Percentiles rank a stretch among this genome's conserved stretches.
These are phyloP conservation scores for Drosophila navojoa DNA, from an alignment of 1,140 invertebrate species.

Conservation along the genomic window DNA sequence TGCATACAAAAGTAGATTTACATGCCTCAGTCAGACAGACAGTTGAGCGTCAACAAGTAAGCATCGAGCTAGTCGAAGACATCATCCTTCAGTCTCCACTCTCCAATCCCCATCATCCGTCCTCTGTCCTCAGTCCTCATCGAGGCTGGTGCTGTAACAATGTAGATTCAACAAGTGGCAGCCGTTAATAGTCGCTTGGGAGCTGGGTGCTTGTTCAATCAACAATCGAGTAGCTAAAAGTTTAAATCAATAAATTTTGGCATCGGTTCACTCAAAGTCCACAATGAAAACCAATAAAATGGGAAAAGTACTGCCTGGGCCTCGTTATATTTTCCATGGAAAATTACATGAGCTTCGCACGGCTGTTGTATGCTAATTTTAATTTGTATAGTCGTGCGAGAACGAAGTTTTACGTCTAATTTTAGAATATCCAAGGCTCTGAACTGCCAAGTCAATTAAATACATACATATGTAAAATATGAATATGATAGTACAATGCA, in stretches of 20 bases:
- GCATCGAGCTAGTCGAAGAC: not conserved
- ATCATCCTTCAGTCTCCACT: too few relatives aligned
- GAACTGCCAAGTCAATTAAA: constrained; percentile 6
- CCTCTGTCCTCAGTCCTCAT: not conserved
- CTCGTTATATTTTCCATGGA: constrained; percentile 73
- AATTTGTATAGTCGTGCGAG: constrained; percentile 74
- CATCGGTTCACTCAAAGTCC: constrained; percentile 42
- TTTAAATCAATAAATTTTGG: constrained; percentile 79
- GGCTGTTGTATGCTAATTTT: constrained; percentile 70
- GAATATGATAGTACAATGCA: not conserved
- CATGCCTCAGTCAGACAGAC: constrained; percentile 48
- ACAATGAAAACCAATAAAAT: constrained; percentile 22
- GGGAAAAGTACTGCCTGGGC: constrained; percentile 31
- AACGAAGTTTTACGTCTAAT: constrained; percentile 44
- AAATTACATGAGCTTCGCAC: constrained; percentile 66
- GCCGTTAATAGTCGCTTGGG: constrained; percentile 68
- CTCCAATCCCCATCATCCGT: not conserved
- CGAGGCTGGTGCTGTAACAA: constrained; percentile 60
- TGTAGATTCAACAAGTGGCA: constrained; percentile 54
- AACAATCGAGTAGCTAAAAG: constrained; percentile 65
- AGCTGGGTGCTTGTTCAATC: constrained; percentile 71
- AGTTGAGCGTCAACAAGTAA: constrained; percentile 41
- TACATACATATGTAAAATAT: not conserved
- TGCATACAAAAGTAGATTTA: constrained; percentile 81
- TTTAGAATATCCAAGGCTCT: constrained; percentile 24